Conservation (phyloP, 2,113 vertebrate genomes). For the Nestor notabilis region DNA sequence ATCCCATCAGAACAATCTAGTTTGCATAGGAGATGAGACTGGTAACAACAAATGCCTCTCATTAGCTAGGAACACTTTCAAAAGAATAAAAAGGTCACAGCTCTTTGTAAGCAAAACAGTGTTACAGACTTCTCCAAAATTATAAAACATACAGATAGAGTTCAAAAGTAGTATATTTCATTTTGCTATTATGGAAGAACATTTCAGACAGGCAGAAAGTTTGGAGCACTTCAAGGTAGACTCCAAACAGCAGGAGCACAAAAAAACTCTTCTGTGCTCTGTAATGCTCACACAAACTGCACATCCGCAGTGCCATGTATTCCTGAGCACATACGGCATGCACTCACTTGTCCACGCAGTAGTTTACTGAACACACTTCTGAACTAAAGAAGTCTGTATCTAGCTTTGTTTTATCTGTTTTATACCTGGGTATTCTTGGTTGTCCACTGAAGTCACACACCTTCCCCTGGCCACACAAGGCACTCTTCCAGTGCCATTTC, state of each 20-base stretch:
- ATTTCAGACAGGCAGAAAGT: not conserved
- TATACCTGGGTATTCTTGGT: rapidly evolving
- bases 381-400: not conserved
- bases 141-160: not conserved
- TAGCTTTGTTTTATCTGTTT: rapidly evolving
- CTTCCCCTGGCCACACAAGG: too few relatives aligned
- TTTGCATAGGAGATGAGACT: slow-evolving; percentile 33
- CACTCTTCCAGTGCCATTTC: not conserved
- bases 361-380: not conserved
- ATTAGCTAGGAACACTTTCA: not conserved
- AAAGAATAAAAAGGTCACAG: slow-evolving; percentile 19
- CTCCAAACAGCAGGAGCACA: not conserved
- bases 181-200: not conserved
- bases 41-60: not conserved
- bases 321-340: not conserved
- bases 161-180: not conserved
- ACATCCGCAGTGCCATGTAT: not conserved
- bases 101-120: not conserved
- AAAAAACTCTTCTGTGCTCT: not conserved
- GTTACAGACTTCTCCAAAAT: not conserved
- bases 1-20: slow-evolving; percentile 17
- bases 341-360: not conserved
- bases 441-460: not conserved
- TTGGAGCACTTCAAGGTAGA: not conserved
- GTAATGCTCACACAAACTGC: not conserved